These are phyloP conservation scores for Cheilosia variabilis DNA, from an alignment of 2,888 invertebrate species.

Conservation along the genomic window DNA sequence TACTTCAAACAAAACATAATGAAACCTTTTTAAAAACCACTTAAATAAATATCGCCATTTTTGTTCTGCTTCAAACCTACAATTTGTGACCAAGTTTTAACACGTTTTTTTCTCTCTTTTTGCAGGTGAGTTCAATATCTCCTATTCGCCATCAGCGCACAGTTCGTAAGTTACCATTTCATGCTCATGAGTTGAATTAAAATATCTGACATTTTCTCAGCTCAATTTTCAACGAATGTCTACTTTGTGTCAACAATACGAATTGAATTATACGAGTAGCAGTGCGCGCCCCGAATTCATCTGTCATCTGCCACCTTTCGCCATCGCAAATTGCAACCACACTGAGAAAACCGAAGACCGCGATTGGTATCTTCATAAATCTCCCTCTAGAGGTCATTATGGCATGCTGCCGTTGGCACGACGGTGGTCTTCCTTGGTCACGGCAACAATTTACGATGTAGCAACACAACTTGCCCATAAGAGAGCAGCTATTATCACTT, in stretches of 20 bases:
- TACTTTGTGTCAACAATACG: slow-evolving; percentile 15
- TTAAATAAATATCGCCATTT: too few species aligned
- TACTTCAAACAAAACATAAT: too few species aligned
- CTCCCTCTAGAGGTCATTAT: slow-evolving; percentile 62
- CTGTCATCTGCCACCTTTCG: slow-evolving; percentile 28
- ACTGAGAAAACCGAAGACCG: slow-evolving; percentile 29
- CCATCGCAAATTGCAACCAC: slow-evolving; percentile 54
- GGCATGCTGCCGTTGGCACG: slow-evolving; percentile 45
- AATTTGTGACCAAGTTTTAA: too few species aligned
- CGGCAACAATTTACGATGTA: slow-evolving; percentile 33
- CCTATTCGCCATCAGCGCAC: too few species aligned
- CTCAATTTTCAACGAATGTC: neutral
- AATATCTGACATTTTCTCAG: too few species aligned
- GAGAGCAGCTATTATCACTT: slow-evolving; percentile 43
- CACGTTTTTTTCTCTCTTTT: too few species aligned
- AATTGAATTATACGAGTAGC: slow-evolving; percentile 17
- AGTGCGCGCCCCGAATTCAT: neutral
- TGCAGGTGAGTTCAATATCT: too few species aligned
- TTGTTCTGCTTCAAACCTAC: too few species aligned
- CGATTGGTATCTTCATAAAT: slow-evolving; percentile 49
- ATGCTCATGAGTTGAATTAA: too few species aligned
- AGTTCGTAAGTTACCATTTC: too few species aligned
- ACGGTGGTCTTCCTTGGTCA: slow-evolving; percentile 28
- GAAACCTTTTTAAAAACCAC: too few species aligned
- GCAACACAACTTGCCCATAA: slow-evolving; percentile 27